A percentile compares a stretch with the other conserved stretches of the same genome.
phyloP scores from a whole-genome alignment of 2,113 vertebrate genomes.

The Leucopsar rothschildi region DNA sequence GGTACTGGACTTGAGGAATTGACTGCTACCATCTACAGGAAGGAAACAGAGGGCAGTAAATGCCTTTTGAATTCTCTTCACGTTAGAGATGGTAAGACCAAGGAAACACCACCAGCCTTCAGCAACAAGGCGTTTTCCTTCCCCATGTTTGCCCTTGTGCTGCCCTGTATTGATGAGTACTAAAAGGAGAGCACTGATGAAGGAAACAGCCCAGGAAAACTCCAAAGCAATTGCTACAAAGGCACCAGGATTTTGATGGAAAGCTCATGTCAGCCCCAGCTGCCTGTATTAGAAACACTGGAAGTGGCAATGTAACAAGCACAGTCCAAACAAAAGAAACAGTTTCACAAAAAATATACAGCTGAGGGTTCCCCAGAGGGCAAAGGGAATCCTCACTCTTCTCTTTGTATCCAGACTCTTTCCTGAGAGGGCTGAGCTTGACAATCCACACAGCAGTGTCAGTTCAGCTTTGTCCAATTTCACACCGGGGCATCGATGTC shows the following conservation, averaged over 20 bases:
- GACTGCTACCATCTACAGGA: constrained; percentile 70
- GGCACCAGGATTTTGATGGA: not conserved
- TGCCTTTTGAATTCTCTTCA: not conserved
- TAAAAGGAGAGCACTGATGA: not conserved
- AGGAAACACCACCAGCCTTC: not conserved
- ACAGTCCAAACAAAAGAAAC: not conserved
- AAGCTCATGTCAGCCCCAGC: not conserved
- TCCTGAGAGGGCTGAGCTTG: not conserved
- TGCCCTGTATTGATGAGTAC: not conserved
- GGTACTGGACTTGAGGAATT: constrained; percentile 83
- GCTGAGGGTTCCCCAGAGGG: not conserved
- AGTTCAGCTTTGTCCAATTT: not conserved
- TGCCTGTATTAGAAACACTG: not conserved
- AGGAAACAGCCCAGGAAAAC: not conserved
- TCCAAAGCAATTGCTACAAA: not conserved
- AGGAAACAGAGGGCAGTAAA: not conserved
- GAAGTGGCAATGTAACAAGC: not conserved
- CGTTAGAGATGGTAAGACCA: not conserved
- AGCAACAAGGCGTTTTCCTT: not conserved
- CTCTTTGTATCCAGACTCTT: not conserved
- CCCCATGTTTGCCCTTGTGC: not conserved
- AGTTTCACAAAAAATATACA: not conserved
- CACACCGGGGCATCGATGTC: not conserved
- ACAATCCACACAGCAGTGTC: not conserved
- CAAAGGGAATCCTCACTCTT: not conserved